Base-by-base conservation (phyloP, 2,888 invertebrate species). In the Drosophila falleni region DNA sequence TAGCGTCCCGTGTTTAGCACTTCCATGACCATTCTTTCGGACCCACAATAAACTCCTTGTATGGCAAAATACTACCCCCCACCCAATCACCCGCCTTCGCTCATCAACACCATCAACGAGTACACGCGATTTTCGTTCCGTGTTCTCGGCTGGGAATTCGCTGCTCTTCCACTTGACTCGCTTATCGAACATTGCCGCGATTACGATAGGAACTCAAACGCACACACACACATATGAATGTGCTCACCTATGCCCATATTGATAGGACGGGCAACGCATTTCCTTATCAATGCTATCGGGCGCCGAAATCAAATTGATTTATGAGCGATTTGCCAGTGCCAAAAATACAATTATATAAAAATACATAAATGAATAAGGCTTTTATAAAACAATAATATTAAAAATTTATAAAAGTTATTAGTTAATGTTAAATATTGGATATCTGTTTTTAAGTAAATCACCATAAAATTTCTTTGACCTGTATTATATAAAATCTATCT, bases 281-380 rank as follows among this genome's bases (percentile, higher is more conserved):
- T 53, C 59, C 56, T 81, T 87, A 84, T 87, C 83, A 77, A 59
- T 68, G 49, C 53, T 84, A 87, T 87, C 85, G 70, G 26, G 39
- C 61, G 62, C 41, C 54, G 47, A 76, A 83, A 87, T 89, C 88
- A 79, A 89, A 88, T 88, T 88, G 89, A 89, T 88, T 89, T 88
- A 89, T 82, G 69, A 76, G 71, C 81, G 84, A 86, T 88, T 87
- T 85, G 73, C 70, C 68, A 71, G 70, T 84, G 74, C 73, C 68
- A 74, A 78, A 82, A 84, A 68, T 42, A 61, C 41, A 47, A 59
- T 49, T 39, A 41, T 59, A 67, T 15, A 50, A 26, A 44, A 19
- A 29, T 39, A 15, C 1, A 29, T 19, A 44, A n/a, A 42, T 29
- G 13, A 19, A 41, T 23, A 37, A 6, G 6, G 9, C 9, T 31